Evolutionary conservation across 2,113 vertebrate genomes (phyloP), one percentile per base, ranked within the genome.

Genomic region (Corythornis vintsioides): DNA sequence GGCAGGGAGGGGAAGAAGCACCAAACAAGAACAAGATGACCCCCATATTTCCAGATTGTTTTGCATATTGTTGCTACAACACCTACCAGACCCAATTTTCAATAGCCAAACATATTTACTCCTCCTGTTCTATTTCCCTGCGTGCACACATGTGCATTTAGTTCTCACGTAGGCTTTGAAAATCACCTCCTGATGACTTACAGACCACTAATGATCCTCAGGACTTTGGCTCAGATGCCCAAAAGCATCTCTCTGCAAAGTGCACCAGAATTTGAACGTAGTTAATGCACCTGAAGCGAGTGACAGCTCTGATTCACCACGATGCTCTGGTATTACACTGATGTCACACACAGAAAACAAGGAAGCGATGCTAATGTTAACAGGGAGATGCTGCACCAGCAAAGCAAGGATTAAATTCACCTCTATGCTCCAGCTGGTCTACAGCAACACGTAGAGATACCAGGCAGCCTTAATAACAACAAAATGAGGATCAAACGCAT

Each of bases 101-200:
- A 93, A 89, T 47, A 91, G 53, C 82, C 35, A 79, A 69, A 71
- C 18, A 15, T 65, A 82, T 82, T 79, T 92, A 73, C 11, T 50
- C 8, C 33, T 90, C 33, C 38, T 75, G 26, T 33, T 87, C 72
- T 56, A 69, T 53, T 40, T 66, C 50, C 45, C 45, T 42, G 63
- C 3, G 3, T n/a, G n/a, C 63, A 38, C 1, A 8, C 1, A 1
- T 21, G 4, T 2, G 1, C 6, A 13, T 64, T 45, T 40, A 29
- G 18, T 12, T 92, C 76, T 66, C 11, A 79, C 2, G 14, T 0
- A 65, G 21, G 8, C 69, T 91, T 73, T 85, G 35, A 75, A 92
- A 93, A 35, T 26, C 63, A 19, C 60, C 26, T 80, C 76, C 26
- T 73, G 13, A 38, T 88, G 38, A 52, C 48, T 82, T 84, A 69